Evolutionary conservation across 2,113 vertebrate species (phyloP).

Genomic region (Otus sunia): DNA sequence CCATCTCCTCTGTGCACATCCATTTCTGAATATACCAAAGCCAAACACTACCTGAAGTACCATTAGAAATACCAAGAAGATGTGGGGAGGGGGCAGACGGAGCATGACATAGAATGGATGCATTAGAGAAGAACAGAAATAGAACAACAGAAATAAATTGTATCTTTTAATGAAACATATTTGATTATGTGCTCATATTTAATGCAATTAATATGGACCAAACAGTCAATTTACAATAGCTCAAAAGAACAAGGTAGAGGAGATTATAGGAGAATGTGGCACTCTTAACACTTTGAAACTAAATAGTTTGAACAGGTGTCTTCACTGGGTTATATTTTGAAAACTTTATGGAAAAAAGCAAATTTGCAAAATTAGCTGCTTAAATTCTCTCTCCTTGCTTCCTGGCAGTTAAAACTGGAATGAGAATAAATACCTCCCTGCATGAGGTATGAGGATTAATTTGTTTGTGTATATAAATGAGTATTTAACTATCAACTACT

Average conservation of each 20-base stretch:
- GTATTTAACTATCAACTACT: constrained; percentile 39
- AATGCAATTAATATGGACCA: neutral
- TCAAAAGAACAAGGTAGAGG: neutral
- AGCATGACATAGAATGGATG: neutral
- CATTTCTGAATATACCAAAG: neutral
- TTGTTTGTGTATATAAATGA: constrained; percentile 55
- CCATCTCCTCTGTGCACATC: neutral
- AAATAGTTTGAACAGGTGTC: neutral
- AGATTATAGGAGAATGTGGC: neutral
- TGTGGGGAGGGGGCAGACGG: neutral
- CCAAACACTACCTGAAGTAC: neutral
- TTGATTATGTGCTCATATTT: neutral
- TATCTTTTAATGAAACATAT: neutral
- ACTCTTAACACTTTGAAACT: neutral
- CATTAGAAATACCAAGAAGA: neutral
- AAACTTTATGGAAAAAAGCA: constrained; percentile 5
- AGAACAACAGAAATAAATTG: neutral
- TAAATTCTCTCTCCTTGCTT: constrained; percentile 39
- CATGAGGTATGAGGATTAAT: constrained; percentile 45
- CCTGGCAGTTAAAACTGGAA: constrained; percentile 52
- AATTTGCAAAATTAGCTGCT: constrained; percentile 28
- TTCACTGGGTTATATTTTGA: neutral
- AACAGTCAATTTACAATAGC: neutral
- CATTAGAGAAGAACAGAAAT: neutral
- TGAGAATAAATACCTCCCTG: constrained; percentile 48